Evolutionary conservation across 2,797 vertebrate genomes (phyloP).

Genomic region (Phalanger gymnotis): DNA sequence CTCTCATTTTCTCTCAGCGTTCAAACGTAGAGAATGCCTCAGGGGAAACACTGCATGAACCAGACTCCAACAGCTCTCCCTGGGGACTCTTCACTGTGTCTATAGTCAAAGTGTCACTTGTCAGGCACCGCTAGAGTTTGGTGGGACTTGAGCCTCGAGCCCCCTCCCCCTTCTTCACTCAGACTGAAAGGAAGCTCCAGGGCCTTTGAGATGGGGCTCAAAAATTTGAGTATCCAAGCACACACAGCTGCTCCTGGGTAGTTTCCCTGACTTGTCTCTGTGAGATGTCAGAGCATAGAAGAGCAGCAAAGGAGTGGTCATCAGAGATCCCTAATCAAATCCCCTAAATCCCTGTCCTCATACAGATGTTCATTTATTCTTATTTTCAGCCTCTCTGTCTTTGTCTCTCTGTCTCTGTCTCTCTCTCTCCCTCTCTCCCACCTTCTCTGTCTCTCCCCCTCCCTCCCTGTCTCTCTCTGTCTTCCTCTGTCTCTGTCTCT

Average conservation of each 20-base stretch:
- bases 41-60: conserved; percentile 81
- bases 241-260: conserved; percentile 62
- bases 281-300: conserved; percentile 43
- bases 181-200: conserved; percentile 21
- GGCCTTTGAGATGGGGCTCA: conserved; percentile 61
- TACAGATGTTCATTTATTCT: background rate
- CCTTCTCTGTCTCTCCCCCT: too few species aligned
- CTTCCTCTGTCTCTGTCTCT: background rate
- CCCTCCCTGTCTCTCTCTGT: background rate
- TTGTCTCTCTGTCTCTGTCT: background rate
- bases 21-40: conserved; percentile 73
- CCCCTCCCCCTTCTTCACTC: conserved; percentile 60
- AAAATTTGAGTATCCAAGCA: conserved; percentile 36
- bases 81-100: conserved; percentile 69
- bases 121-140: conserved; percentile 72
- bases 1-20: conserved; percentile 47
- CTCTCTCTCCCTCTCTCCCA: background rate
- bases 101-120: conserved; percentile 77
- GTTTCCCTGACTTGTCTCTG: conserved; percentile 65
- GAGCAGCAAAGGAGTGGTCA: conserved; percentile 55
- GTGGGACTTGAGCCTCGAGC: conserved; percentile 12
- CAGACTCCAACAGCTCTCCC: conserved; percentile 75
- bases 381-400: conserved; percentile 23
- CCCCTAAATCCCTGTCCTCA: background rate
- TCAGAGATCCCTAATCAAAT: conserved; percentile 7